Evolutionary conservation across 2,797 vertebrate species (phyloP).

Genomic region (Chloroceryle amazona): DNA sequence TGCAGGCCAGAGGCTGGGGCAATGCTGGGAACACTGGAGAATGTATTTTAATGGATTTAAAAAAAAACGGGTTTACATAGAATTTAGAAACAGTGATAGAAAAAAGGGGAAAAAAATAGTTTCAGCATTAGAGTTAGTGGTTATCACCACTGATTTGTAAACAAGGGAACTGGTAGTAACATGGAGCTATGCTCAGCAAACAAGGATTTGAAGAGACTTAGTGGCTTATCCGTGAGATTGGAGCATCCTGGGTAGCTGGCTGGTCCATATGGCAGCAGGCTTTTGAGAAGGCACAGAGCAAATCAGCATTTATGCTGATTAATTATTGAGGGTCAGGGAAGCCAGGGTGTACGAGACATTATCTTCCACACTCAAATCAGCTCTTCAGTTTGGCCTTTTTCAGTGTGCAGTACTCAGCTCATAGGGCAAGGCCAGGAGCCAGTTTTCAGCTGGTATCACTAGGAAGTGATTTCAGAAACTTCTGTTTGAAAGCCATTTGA

Average conservation of each 20-base stretch:
- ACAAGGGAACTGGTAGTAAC: background rate
- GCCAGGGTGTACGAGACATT: background rate
- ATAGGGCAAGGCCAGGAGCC: background rate
- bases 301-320: background rate
- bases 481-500: background rate
- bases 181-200: background rate
- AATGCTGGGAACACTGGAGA: rapidly evolving
- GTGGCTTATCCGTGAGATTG: background rate
- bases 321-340: background rate
- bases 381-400: background rate
- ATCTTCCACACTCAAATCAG: background rate
- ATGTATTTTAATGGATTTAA: background rate
- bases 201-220: background rate
- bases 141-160: background rate
- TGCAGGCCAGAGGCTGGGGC: background rate
- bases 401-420: background rate
- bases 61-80: background rate
- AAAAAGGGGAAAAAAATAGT: rapidly evolving
- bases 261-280: background rate
- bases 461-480: background rate
- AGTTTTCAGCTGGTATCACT: background rate
- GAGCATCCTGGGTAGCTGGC: background rate
- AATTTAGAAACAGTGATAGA: background rate
- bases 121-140: background rate
- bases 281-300: background rate